Base-by-base conservation (phyloP, 23 tunicate species). In the Clavelina lepadiformis region DNA sequence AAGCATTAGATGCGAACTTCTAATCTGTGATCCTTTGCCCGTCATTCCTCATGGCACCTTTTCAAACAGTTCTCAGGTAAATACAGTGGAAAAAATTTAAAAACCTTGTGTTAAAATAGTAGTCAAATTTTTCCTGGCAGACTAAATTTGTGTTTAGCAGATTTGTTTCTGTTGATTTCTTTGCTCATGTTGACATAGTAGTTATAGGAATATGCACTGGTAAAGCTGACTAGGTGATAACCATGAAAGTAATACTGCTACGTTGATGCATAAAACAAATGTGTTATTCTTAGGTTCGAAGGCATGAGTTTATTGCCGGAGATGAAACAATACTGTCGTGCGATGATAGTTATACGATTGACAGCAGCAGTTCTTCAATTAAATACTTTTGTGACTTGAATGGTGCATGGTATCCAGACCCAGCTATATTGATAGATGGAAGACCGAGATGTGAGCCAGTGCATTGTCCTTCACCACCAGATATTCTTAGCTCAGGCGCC, bases 391-490 rank as follows among this genome's bases (percentile, higher is more conserved):
- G 95, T 58, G 44, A 62, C 30, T 21, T 23, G 20, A 30, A 86
- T 23, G 95, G 95, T 19, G 21, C 26, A 13, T 86, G 95, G 95
- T 55, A 31, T 18, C 80, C 85, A 0, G 55, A 55, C 5, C 6
- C 20, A 1, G 25, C 56, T 22, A 31, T 8, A 4, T n/a, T 33
- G 26, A 11, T 5, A 13, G 57, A n/a, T 31, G 57, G 31, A 37
- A 25, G 3, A 21, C 46, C 38, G 28, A 46, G 15, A 20, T 65
- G 73, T 38, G 58, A 65, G 33, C 82, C 66, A 34, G 65, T 69
- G 18, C 73, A 56, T 32, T 76, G 82, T 33, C 61, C 65, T 3
- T 30, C 63, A 21, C 68, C 78, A 44, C 78, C 69, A 5, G 58
- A 54, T 34, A 32, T 11, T 0, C 56, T 61, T 2, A 45, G 7